Evolutionary conservation across 2,888 invertebrate species (phyloP).

Genomic region (Orthonevra nobilis): DNA sequence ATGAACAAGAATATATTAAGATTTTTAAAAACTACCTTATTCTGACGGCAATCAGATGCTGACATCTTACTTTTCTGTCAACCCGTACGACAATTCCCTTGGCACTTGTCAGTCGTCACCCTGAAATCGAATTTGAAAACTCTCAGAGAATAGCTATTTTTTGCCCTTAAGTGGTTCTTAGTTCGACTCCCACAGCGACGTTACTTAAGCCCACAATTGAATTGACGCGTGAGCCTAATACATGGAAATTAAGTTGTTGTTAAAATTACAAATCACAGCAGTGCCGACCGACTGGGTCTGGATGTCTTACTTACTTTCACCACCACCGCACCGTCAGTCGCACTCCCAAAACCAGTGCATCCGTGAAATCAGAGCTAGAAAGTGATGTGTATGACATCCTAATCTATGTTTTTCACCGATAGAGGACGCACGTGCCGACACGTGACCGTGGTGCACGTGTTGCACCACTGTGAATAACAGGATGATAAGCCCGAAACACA

Average conservation of each 20-base stretch:
- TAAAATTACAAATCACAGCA: constrained; percentile 66
- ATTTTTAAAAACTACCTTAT: too few relatives aligned
- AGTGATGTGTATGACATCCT: constrained; percentile 72
- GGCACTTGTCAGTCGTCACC: constrained; percentile 38
- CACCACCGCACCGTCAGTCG: background rate
- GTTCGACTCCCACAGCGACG: constrained; percentile 45
- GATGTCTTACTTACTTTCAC: constrained; percentile 10
- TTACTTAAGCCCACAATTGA: constrained; percentile 61
- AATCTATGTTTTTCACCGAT: constrained; percentile 71
- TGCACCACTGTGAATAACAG: constrained; percentile 72
- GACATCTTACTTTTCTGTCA: too few relatives aligned
- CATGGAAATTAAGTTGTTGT: constrained; percentile 65
- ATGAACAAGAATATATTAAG: too few relatives aligned
- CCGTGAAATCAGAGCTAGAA: constrained; percentile 66
- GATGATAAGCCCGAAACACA: constrained; percentile 67
- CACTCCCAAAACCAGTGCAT: constrained; percentile 36
- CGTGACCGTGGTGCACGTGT: constrained; percentile 71
- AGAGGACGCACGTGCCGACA: constrained; percentile 70
- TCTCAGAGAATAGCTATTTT: constrained; percentile 16
- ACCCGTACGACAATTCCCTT: background rate
- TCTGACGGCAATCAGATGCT: too few relatives aligned
- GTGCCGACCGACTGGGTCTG: constrained; percentile 41
- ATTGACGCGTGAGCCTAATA: constrained; percentile 57
- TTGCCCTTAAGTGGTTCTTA: constrained; percentile 36
- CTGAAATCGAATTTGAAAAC: constrained; percentile 24